These are phyloP conservation scores for Periplaneta americana DNA, from an alignment of 1,140 invertebrate species.

Conservation along the genomic window DNA sequence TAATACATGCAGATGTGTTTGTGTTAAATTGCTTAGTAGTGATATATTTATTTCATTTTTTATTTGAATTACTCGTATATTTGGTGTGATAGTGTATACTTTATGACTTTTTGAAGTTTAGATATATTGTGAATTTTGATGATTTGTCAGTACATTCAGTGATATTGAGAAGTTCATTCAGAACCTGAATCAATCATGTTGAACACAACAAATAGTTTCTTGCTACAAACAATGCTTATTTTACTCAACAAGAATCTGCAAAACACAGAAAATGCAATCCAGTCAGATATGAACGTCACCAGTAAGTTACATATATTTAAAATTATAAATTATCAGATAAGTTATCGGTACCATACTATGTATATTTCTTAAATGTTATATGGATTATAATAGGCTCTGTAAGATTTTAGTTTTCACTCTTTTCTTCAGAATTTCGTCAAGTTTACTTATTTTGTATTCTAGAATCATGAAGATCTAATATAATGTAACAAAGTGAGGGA, in stretches of 20 bases:
- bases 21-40: not conserved
- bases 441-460: too few relatives aligned
- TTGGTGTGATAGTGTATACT: not conserved
- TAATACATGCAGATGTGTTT: not conserved
- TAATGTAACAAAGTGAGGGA: too few relatives aligned
- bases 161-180: not conserved
- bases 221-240: not conserved
- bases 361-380: too few relatives aligned
- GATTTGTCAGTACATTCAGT: not conserved
- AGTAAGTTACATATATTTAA: not conserved
- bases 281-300: not conserved
- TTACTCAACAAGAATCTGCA: not conserved
- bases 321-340: not conserved
- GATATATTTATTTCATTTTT: too few relatives aligned
- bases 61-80: not conserved
- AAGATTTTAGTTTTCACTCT: too few relatives aligned
- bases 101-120: not conserved
- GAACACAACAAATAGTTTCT: not conserved
- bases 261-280: not conserved
- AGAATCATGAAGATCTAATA: too few relatives aligned
- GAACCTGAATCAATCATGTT: not conserved
- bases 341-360: too few relatives aligned
- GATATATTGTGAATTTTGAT: not conserved
- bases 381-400: too few relatives aligned
- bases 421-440: too few relatives aligned